Evolutionary conservation across 2,888 invertebrate species (phyloP), one percentile per base, ranked within the genome.

Genomic region (Ecliptopera silaceata): DNA sequence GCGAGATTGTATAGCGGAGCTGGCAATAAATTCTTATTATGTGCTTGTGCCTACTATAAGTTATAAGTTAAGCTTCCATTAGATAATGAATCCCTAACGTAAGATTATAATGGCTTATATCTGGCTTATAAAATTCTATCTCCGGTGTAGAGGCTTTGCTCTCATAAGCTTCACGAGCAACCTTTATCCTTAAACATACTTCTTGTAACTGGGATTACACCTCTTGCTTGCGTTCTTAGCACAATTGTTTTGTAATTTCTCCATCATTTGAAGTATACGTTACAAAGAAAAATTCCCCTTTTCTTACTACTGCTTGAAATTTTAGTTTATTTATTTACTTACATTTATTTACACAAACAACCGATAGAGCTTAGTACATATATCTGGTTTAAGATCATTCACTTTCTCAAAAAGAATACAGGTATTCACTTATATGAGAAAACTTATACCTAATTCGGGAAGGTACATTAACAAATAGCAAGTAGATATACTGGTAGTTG

Each of bases 1-100:
- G 52, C 38, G 53, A 48, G 38, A 48, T 56, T 51, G 42, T 46
- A 54, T 57, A 45, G 51, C 54, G 13, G 4, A 31, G 31, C 41
- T 39, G 17, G n/a, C 15, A 26, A 22, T 56, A 45, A 44, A 56
- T 49, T 56, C 31, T 48, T 38, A 48, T 48, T 48, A 54, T 36
- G 17, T 42, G 31, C 48, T 10, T 38, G 26, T 42, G 31, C 48
- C 10, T 48, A 36, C 48, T 45, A 44, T 45, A 39, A 43, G 32
- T 56, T 45, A 44, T 41, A 43, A 38, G 12, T 17, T 39, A 18
- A 41, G 44, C 48, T 39, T 45, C 31, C 20, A 48, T 54, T 31
- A 39, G 15, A 17, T 42, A 49, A 48, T 48, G 17, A 48, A 13
- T 12, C 26, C 13, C 36, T 8, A 20, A 53, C 45, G 31, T 26